Evolutionary conservation across 2,113 vertebrate genomes (phyloP).

Genomic region (Crotophaga sulcirostris): DNA sequence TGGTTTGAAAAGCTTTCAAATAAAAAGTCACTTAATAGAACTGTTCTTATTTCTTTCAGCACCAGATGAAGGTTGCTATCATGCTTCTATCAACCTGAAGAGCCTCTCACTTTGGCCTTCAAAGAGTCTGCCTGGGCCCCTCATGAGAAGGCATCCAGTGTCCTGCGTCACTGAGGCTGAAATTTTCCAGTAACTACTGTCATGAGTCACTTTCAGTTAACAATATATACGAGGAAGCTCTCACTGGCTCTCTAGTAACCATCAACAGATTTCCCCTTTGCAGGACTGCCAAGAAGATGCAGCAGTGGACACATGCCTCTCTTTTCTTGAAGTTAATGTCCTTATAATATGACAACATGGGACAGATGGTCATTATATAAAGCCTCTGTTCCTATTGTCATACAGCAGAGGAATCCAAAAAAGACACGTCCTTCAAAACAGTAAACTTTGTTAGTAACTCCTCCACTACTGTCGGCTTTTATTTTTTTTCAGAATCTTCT

Average conservation of each 20-base stretch:
- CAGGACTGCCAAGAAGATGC: background rate
- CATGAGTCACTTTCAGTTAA: background rate
- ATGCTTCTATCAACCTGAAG: background rate
- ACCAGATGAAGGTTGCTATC: background rate
- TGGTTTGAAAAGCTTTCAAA: background rate
- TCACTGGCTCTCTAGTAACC: background rate
- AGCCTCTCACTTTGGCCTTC: background rate
- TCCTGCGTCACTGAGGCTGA: background rate
- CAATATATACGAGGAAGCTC: background rate
- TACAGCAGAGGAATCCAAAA: background rate
- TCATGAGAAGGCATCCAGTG: background rate
- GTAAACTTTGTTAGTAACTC: background rate
- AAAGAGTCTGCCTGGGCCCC: background rate
- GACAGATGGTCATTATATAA: background rate
- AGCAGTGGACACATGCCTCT: background rate
- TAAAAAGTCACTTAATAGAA: background rate
- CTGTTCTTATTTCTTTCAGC: background rate
- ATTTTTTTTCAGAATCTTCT: background rate
- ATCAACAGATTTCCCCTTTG: background rate
- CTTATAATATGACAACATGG: background rate
- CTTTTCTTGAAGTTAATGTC: background rate
- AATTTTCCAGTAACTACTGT: background rate
- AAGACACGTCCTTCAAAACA: background rate
- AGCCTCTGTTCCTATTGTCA: background rate
- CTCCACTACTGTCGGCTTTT: background rate